Base-by-base conservation (phyloP, 2,888 invertebrate species). In the Beris chalybata region DNA sequence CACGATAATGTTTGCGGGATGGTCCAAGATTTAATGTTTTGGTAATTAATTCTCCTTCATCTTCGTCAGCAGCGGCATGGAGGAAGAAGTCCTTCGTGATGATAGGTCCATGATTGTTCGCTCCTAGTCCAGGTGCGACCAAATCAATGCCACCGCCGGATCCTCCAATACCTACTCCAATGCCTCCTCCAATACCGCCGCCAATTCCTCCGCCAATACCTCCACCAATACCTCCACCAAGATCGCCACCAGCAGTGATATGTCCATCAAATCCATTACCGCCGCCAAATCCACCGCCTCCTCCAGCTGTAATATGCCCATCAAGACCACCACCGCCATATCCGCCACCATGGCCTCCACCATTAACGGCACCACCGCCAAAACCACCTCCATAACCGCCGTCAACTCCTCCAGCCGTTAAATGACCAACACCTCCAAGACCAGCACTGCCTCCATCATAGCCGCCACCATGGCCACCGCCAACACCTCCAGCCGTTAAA, bases 1-100 rank as follows among this genome's bases (percentile, higher is more conserved):
- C 77, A 5, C 80, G 78, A 69, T 80, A 80, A 68, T 78, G 77
- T 67, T 75, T 76, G 15, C 75, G 75, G 5, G 78, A 72, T 1
- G 76, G 76, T 13, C 79, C 79, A 13, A 79, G 73, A 1, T 77
- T 71, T 43, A 80, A 70, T 56, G 77, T 76, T 63, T 76, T 77
- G 3, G 67, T 72, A 45, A 71, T 64, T 44, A 69, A 53, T 7
- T 72, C 73, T 7, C 77, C 75, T 29, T 78, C 78, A 4, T 72
- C 71, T 48, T 81, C 79, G 67, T 80, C 79, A 0, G 79, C 79
- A 2, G 80, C 76, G 2, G 79, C 76, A 12, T 79, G 73, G 43
- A 75, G 70, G 29, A 74, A 80, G 71, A 80, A 80, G 54, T 79
- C 77, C 45, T 80, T 80, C 7, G 76, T 78, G 38, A 80, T 72